Percentiles rank a stretch among this genome's conserved stretches.
These are phyloP conservation scores for Piaya cayana DNA, from an alignment of 2,113 vertebrate species.

Conservation along the genomic window DNA sequence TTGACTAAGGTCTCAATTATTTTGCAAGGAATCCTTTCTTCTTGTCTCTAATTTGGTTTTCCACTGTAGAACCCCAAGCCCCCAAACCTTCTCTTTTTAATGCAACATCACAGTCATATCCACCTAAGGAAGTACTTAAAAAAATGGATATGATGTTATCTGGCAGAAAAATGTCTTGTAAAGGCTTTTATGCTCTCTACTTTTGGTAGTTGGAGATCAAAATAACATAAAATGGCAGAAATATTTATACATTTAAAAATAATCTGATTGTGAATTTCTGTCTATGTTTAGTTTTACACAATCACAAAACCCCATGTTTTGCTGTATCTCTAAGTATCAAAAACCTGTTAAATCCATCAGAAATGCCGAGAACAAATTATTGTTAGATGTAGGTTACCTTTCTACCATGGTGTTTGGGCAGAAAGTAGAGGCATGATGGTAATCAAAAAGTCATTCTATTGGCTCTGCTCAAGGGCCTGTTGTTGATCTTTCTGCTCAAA, in stretches of 20 bases:
- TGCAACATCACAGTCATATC: background rate
- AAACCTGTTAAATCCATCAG: background rate
- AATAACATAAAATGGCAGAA: background rate
- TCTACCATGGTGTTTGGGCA: rapidly evolving
- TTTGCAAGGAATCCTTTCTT: background rate
- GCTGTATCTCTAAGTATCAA: background rate
- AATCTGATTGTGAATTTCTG: background rate
- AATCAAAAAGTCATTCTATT: background rate
- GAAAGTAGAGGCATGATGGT: background rate
- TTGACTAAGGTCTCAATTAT: background rate
- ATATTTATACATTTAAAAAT: background rate
- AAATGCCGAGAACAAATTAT: background rate
- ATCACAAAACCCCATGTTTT: background rate
- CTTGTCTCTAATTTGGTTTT: background rate
- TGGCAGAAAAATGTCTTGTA: background rate
- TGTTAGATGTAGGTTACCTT: background rate
- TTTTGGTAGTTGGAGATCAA: background rate
- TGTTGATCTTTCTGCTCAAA: background rate
- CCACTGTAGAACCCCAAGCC: background rate
- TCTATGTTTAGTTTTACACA: background rate
- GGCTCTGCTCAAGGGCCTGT: background rate
- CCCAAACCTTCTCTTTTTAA: background rate
- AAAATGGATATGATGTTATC: background rate
- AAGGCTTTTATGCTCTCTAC: background rate
- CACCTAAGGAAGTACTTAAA: background rate